Percentiles rank a stretch among this genome's conserved stretches.
Evolutionary conservation across 2,888 invertebrate genomes (phyloP).

Genomic region (Lomographa bimaculata): DNA sequence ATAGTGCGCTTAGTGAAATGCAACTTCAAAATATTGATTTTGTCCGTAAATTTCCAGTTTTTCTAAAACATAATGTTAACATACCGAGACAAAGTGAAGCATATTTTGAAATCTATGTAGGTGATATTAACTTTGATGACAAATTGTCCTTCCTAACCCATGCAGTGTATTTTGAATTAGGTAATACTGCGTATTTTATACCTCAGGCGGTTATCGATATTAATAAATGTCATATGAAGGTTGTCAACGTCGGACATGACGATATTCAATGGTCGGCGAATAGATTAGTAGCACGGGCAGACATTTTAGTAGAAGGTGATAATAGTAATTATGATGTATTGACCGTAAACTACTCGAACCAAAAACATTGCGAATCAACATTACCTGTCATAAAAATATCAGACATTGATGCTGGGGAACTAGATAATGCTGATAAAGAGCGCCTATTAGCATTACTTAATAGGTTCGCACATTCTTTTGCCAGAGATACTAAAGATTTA

Average conservation of each 20-base stretch:
- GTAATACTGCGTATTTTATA: constrained; percentile 1
- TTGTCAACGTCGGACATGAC: too few species aligned
- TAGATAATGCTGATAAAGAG: neutral
- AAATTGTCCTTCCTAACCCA: neutral
- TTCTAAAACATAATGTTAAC: neutral
- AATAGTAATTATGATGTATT: too few species aligned
- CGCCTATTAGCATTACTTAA: neutral
- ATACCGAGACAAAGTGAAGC: neutral
- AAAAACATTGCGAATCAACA: neutral
- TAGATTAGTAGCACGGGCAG: constrained; percentile 3
- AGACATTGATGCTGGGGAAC: constrained; percentile 1
- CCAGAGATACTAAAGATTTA: too few species aligned
- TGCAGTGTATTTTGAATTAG: neutral
- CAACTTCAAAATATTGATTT: neutral
- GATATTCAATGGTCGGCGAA: neutral
- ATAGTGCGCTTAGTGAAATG: neutral
- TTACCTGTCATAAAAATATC: neutral
- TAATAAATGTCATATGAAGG: too few species aligned
- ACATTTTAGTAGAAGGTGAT: neutral
- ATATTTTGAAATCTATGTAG: neutral
- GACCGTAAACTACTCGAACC: neutral
- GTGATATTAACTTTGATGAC: neutral
- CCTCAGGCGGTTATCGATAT: neutral
- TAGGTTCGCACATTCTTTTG: too few species aligned
- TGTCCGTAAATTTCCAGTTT: neutral